Base-by-base conservation (phyloP, 1,140 invertebrate species). In the Drosophila sp. region DNA sequence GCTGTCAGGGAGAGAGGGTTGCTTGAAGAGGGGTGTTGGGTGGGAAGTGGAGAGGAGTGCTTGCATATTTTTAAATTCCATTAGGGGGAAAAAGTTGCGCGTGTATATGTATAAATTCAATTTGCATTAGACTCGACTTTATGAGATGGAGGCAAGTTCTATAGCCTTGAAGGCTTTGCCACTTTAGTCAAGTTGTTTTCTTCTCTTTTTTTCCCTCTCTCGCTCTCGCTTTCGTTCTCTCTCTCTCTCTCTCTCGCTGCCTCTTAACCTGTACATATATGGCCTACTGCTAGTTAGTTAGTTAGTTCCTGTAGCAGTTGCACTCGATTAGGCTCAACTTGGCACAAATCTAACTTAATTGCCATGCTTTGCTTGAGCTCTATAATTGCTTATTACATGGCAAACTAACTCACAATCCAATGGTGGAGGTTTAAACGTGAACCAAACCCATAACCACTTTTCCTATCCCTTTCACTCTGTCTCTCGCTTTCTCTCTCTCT, bases 321-420 rank as follows among this genome's bases (percentile, higher is more conserved):
- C 61, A 62, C 74, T 78, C 74, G 70, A 80, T 63, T 70, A 76
- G 61, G 56, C 64, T 68, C 66, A 76, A 72, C 79, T 60, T 67
- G 73, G 79, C 73, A 82, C 60, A 82, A 73, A 82, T 82, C 71
- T 65, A 78, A 76, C 67, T 70, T 82, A 82, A 82, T 82, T 82
- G 79, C 66, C 66, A 64, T 71, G 74, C 55, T 66, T 73, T 66
- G 79, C 68, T 74, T 68, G 64, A 67, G 56, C 78, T 60, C 72
- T 47, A 65, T 82, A 82, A 82, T 82, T 82, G 79, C 79, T 82
- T 82, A 82, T 82, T 82, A 82, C 79, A 82, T 80, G 79, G 74
- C 70, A 82, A 82, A 78, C 79, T 81, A 82, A 72, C 74, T 81
- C 74, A 81, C 79, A 81, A 82, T 70, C 44, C 44, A 50, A 10